Evolutionary conservation across 2,797 vertebrate species (phyloP).

Genomic region (Tamandua tetradactyla): DNA sequence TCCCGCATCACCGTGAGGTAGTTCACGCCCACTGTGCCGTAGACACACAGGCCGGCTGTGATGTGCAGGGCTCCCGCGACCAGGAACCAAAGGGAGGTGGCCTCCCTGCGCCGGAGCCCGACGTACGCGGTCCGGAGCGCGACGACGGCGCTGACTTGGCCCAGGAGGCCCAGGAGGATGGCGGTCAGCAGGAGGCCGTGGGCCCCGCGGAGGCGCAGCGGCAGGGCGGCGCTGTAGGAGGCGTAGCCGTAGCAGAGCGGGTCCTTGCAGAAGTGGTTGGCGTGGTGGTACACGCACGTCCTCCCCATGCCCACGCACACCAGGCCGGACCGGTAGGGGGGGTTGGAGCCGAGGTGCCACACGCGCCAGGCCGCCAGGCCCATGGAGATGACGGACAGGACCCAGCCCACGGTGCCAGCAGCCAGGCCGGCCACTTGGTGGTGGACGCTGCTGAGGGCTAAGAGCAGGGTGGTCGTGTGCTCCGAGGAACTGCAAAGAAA

Average conservation of each 20-base stretch:
- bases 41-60: conserved; percentile 77
- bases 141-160: conserved; percentile 78
- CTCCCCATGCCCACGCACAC: conserved; percentile 94
- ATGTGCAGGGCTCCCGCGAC: conserved; percentile 85
- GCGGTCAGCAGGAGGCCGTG: conserved; percentile 88
- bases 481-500: background rate
- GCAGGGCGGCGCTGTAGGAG: conserved; percentile 84
- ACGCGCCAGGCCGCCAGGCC: conserved; percentile 92
- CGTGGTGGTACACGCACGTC: conserved; percentile 89
- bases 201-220: conserved; percentile 84
- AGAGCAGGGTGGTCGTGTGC: conserved; percentile 74
- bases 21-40: conserved; percentile 89
- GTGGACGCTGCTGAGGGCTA: conserved; percentile 82
- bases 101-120: conserved; percentile 63
- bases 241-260: conserved; percentile 87
- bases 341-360: conserved; percentile 86
- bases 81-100: conserved; percentile 62
- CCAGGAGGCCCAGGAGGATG: conserved; percentile 83
- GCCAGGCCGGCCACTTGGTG: conserved; percentile 86
- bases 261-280: conserved; percentile 64
- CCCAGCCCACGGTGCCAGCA: conserved; percentile 86
- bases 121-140: conserved; percentile 86
- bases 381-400: conserved; percentile 82
- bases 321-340: conserved; percentile 85
- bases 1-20: conserved; percentile 85